Evolutionary conservation across 2,797 vertebrate species (phyloP).

Genomic region (Kryptolebias ocellatus): DNA sequence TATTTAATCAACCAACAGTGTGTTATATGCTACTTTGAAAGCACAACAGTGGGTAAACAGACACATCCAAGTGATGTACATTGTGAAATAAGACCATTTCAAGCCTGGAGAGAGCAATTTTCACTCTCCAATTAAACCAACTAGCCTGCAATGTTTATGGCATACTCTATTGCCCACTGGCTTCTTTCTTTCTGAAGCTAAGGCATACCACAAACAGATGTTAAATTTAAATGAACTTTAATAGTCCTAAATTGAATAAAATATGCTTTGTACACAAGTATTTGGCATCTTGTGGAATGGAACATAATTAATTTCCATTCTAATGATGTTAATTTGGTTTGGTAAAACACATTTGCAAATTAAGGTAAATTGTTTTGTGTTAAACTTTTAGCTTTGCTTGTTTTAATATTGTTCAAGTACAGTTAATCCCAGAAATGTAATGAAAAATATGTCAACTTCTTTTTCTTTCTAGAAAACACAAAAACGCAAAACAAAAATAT

Average conservation of each 20-base stretch:
- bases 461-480: too few species aligned
- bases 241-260: neutral
- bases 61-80: constrained; percentile 40
- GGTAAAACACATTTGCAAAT: neutral
- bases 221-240: constrained; percentile 8
- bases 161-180: constrained; percentile 19
- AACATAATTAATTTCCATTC: neutral
- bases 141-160: constrained; percentile 58
- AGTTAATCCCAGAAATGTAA: neutral
- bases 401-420: neutral
- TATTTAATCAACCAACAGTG: constrained; percentile 14
- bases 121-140: constrained; percentile 56
- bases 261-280: too few species aligned
- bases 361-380: too few species aligned
- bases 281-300: neutral
- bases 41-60: constrained; percentile 45
- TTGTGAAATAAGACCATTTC: constrained; percentile 45
- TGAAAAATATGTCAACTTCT: too few species aligned
- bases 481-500: too few species aligned
- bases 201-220: constrained; percentile 20
- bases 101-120: constrained; percentile 57
- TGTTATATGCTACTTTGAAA: constrained; percentile 19
- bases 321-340: neutral
- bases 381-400: neutral
- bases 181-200: constrained; percentile 41